Base-by-base conservation (phyloP, 2,888 invertebrate species). In the Tipula lateralis region DNA sequence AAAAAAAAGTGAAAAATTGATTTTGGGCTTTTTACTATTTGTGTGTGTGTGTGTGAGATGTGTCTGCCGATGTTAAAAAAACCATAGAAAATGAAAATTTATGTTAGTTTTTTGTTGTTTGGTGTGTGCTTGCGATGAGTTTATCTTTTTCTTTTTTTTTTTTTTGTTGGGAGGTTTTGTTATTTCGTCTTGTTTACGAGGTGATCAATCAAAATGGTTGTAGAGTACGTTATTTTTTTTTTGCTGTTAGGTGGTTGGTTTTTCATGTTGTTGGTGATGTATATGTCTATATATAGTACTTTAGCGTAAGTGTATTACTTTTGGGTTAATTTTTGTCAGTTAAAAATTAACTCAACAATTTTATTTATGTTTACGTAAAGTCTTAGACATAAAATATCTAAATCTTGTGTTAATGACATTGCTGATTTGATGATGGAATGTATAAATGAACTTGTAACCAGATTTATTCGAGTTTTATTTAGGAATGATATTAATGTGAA, bases 161-260 rank as follows among this genome's bases (percentile, higher is more conserved):
- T 82, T 82, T n/a, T n/a, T n/a, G n/a, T n/a, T n/a, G n/a, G n/a
- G n/a, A 4, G n/a, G 82, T 82, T 30, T 82, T 82, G 29, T 30
- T n/a, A 50, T 66, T 82, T 82, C 32, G 82, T 82, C 32, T n/a
- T 82, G 24, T 82, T 82, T 82, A 30, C 32, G 29, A 16, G 4
- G 82, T 82, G 32, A 82, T 82, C 82, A 82, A 82, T 82, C 82
- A 82, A 82, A 82, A 82, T 82, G 82, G 66, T 66, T 66, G 66
- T 24, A 66, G 66, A 66, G 66, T 66, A 24, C 24, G 19, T 66
- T 66, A 9, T 66, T 66, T 66, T 39, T 13, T 39, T 24, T 66
- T 66, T 24, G 24, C 9, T 24, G 9, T 24, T 66, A 50, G 24
- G 9, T 66, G 66, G 66, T 24, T 66, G 66, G 24, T 16, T 66